These are phyloP conservation scores for Amiota mariae DNA, from an alignment of 2,888 invertebrate species.

Conservation along the genomic window DNA sequence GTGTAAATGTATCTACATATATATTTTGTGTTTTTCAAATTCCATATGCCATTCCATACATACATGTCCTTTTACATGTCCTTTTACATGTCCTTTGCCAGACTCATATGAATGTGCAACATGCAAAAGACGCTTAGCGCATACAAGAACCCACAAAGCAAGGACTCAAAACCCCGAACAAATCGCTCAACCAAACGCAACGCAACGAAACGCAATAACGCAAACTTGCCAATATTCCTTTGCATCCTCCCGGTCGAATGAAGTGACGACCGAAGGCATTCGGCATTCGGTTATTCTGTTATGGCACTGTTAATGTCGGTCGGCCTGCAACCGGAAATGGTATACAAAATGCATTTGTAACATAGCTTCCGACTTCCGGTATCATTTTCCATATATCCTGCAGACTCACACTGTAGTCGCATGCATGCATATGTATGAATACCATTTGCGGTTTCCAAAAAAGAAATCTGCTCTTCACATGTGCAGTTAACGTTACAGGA, in stretches of 20 bases:
- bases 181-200: too few species aligned
- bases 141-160: slow-evolving; percentile 13
- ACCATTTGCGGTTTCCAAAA: slow-evolving; percentile 27
- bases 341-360: slow-evolving; percentile 58
- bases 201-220: background rate
- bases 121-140: slow-evolving; percentile 8
- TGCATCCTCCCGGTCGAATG: slow-evolving; percentile 2
- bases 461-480: slow-evolving; percentile 35
- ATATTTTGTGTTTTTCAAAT: background rate
- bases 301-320: slow-evolving; percentile 54
- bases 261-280: slow-evolving; percentile 7
- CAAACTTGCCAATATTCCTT: slow-evolving; percentile 3
- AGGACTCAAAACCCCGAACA: background rate
- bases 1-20: background rate
- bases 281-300: slow-evolving; percentile 61
- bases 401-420: background rate
- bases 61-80: background rate
- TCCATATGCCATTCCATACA: slow-evolving; percentile 2
- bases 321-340: slow-evolving; percentile 53
- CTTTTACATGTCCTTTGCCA: background rate
- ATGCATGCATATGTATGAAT: background rate
- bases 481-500: too few species aligned
- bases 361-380: slow-evolving; percentile 63
- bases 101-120: slow-evolving; percentile 4
- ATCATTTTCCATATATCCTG: slow-evolving; percentile 51